Evolutionary conservation across 1,140 invertebrate genomes (phyloP).

Genomic region (Carposina sasakii): DNA sequence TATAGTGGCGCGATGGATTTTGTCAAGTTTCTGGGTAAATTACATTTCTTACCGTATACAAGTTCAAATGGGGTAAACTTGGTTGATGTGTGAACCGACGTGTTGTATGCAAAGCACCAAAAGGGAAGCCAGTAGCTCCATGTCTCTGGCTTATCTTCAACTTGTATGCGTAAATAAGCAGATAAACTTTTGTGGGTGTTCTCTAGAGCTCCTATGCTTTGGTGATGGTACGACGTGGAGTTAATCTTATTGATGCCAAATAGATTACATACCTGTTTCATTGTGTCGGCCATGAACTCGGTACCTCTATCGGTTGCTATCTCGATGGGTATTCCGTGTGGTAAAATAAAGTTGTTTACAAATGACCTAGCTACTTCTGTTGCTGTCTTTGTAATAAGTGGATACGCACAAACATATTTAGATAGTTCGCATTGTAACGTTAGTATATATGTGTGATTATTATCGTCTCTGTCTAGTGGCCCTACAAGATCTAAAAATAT

Average conservation of each 20-base stretch:
- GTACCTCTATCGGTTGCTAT: not conserved
- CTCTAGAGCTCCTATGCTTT: constrained; percentile 1
- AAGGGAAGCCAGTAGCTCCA: not conserved
- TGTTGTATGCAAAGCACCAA: not conserved
- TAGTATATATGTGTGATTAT: constrained; percentile 1
- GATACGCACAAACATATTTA: not conserved
- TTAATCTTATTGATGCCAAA: not conserved
- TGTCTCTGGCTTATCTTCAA: not conserved
- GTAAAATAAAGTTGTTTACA: not conserved
- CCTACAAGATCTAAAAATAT: constrained; percentile 1
- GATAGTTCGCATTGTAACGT: constrained; percentile 3
- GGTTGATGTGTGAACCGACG: not conserved
- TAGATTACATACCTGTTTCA: not conserved
- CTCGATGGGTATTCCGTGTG: not conserved
- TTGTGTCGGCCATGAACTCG: not conserved
- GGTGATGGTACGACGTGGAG: not conserved
- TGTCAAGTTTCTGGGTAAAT: not conserved
- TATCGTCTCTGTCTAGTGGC: not conserved
- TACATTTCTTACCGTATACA: not conserved
- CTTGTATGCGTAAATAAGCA: not conserved
- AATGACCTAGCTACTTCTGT: not conserved
- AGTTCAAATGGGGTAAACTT: not conserved
- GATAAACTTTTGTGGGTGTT: not conserved
- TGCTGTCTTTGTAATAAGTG: not conserved
- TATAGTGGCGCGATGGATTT: not conserved